Conservation (phyloP, 2,888 invertebrate genomes). For the Drosophila phalerata region DNA sequence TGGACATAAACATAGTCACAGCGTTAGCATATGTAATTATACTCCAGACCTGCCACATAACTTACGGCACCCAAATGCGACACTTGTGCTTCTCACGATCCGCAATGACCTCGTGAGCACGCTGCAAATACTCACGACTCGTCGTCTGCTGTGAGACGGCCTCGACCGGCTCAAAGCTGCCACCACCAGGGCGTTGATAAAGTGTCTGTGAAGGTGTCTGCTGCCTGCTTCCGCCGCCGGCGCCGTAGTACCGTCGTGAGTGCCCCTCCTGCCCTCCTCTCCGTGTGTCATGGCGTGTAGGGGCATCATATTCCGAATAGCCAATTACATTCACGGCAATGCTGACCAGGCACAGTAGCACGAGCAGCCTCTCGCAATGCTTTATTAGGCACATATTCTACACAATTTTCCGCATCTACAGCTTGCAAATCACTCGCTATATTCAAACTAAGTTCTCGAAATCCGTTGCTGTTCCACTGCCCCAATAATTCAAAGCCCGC, state of each 20-base stretch:
- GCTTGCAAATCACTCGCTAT: constrained; percentile 57
- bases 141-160: constrained; percentile 17
- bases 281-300: constrained; percentile 30
- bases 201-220: constrained; percentile 21
- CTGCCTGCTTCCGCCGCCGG: constrained; percentile 25
- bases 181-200: constrained; percentile 40
- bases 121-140: constrained; percentile 47
- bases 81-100: constrained; percentile 69
- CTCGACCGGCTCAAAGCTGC: constrained; percentile 26
- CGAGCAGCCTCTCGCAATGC: constrained; percentile 21
- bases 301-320: constrained; percentile 61
- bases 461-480: constrained; percentile 40
- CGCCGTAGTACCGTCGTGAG: constrained; percentile 18
- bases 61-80: constrained; percentile 83
- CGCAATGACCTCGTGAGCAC: constrained; percentile 46
- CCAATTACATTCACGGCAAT: constrained; percentile 11
- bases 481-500: constrained; percentile 40
- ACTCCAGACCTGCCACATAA: constrained; percentile 23
- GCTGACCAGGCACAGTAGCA: constrained; percentile 28
- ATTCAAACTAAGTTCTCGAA: constrained; percentile 57
- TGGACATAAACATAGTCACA: constrained; percentile 32
- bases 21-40: neutral
- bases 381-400: constrained; percentile 35
- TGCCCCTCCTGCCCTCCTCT: constrained; percentile 27
- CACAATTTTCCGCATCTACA: constrained; percentile 8